These are phyloP conservation scores for Folsomia candida DNA, from an alignment of 2,888 invertebrate species.

Conservation along the genomic window DNA sequence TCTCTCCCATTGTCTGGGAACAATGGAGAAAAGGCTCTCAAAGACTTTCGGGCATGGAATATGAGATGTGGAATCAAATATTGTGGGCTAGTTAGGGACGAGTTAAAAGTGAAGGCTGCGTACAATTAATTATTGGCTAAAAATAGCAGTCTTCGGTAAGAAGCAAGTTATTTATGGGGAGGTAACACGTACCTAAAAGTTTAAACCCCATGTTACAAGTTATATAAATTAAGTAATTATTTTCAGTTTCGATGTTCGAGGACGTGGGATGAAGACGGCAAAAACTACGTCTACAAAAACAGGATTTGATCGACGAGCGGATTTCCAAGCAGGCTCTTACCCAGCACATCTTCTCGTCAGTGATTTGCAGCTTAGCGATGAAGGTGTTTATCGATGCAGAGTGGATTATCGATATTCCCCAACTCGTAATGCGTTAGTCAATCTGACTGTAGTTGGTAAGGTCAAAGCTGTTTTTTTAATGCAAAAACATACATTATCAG, in stretches of 20 bases:
- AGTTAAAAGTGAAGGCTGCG: too few species aligned
- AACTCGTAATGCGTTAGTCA: constrained; percentile 70
- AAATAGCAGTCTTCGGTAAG: too few species aligned
- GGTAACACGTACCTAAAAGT: too few species aligned
- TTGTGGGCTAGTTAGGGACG: too few species aligned
- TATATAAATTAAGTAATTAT: too few species aligned
- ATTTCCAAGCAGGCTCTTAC: constrained; percentile 60
- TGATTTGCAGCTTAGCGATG: constrained; percentile 63
- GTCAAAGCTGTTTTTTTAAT: constrained; percentile 43
- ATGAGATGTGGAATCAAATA: too few species aligned
- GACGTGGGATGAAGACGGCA: constrained; percentile 60
- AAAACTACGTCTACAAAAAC: constrained; percentile 62
- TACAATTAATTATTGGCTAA: too few species aligned
- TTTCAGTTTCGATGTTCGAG: constrained; percentile 62
- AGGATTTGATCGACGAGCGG: constrained; percentile 61
- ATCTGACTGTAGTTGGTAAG: constrained; percentile 72
- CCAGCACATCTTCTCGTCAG: constrained; percentile 64
- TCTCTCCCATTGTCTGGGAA: constrained; percentile 1
- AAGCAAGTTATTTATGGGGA: too few species aligned
- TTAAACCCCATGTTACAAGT: too few species aligned
- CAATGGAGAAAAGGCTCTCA: constrained; percentile 1
- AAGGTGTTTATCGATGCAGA: constrained; percentile 64
- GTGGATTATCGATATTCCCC: constrained; percentile 73
- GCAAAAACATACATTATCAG: too few species aligned
- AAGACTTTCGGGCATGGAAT: too few species aligned